Conservation (phyloP, 2,113 vertebrate genomes). For the Pagrus major region DNA sequence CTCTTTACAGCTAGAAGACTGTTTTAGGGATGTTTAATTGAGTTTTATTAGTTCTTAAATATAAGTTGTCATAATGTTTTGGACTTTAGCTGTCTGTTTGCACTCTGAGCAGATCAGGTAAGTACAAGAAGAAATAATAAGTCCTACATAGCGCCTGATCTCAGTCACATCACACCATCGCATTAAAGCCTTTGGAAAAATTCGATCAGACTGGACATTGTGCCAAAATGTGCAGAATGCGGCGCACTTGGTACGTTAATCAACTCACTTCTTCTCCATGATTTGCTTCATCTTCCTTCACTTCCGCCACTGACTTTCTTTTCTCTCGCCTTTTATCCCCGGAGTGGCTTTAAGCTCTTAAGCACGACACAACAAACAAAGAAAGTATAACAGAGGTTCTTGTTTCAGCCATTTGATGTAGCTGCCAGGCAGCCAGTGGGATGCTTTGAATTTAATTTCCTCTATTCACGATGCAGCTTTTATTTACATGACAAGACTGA, state of each 20-base stretch:
- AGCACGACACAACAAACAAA: slow-evolving; percentile 59
- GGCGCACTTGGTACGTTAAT: slow-evolving; percentile 18
- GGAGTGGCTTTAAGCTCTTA: slow-evolving; percentile 56
- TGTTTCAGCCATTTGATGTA: slow-evolving; percentile 76
- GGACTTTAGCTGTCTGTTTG: slow-evolving; percentile 31
- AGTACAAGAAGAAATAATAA: background rate
- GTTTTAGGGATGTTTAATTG: slow-evolving; percentile 57
- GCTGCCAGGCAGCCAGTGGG: slow-evolving; percentile 83
- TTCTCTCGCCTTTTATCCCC: slow-evolving; percentile 50
- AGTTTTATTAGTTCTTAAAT: slow-evolving; percentile 56
- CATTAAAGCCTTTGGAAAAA: slow-evolving; percentile 40
- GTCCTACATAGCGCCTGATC: background rate
- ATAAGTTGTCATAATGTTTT: slow-evolving; percentile 51
- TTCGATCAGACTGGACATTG: slow-evolving; percentile 16
- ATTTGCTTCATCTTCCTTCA: slow-evolving; percentile 28
- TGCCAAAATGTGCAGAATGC: slow-evolving; percentile 58
- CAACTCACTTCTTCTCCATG: slow-evolving; percentile 36
- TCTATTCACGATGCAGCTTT: slow-evolving; percentile 81
- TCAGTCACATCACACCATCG: background rate
- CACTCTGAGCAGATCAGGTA: background rate
- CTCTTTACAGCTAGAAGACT: slow-evolving; percentile 61
- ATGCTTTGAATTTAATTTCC: slow-evolving; percentile 79
- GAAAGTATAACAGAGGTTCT: slow-evolving; percentile 64
- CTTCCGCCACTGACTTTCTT: slow-evolving; percentile 23
- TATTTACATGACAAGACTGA: slow-evolving; percentile 81